phyloP scores from a whole-genome alignment of 2,888 invertebrate species.

The Pelosia muscerda region DNA sequence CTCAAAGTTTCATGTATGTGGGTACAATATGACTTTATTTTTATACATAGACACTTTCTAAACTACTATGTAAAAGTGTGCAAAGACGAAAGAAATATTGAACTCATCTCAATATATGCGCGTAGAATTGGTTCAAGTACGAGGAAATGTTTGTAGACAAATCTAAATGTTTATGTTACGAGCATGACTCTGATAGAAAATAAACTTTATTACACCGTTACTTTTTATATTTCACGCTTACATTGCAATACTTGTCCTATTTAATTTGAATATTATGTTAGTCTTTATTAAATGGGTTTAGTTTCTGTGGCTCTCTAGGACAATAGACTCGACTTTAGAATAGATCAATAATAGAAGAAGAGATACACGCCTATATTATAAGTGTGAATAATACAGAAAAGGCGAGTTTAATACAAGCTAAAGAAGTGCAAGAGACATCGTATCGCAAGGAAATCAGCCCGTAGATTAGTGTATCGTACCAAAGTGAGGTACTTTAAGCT shows the following conservation, averaged over 20 bases:
- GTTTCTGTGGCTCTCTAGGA: neutral
- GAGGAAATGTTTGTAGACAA: neutral
- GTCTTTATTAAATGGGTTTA: neutral
- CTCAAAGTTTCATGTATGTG: no score
- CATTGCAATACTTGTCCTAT: neutral
- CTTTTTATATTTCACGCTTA: neutral
- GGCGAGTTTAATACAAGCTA: no score
- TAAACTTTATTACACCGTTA: slow-evolving; percentile 2
- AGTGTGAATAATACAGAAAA: no score
- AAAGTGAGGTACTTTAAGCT: no score
- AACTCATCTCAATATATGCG: neutral
- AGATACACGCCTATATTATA: neutral
- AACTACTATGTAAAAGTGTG: neutral
- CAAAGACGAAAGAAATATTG: neutral
- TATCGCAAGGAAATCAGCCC: no score
- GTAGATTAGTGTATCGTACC: no score
- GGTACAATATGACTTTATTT: neutral
- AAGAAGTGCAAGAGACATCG: no score
- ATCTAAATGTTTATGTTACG: neutral
- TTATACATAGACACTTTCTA: no score
- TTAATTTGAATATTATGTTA: neutral
- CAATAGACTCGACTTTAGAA: neutral
- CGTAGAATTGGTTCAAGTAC: neutral
- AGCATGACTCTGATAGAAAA: neutral
- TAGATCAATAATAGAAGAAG: neutral